These are phyloP conservation scores for Pogonognathellus flavescens DNA, from an alignment of 1,140 invertebrate genomes.

Conservation along the genomic window DNA sequence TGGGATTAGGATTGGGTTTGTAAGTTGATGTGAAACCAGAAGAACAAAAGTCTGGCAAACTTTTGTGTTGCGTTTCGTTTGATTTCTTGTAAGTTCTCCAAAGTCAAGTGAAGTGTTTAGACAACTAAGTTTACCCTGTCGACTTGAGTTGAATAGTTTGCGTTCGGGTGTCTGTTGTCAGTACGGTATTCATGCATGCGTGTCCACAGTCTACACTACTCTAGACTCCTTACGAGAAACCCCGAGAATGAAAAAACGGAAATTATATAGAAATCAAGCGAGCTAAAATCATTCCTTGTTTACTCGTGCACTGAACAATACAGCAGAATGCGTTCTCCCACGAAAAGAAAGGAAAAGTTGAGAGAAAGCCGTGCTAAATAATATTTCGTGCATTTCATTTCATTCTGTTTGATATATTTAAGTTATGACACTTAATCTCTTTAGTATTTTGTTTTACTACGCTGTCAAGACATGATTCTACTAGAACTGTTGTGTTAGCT, in stretches of 20 bases:
- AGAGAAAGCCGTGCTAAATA: no score
- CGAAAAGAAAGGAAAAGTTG: no score
- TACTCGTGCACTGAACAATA: no score
- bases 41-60: constrained; percentile 18
- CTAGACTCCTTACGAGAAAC: neutral
- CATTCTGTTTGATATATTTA: no score
- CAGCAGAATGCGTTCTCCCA: no score
- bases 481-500: no score
- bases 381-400: no score
- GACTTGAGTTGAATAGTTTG: neutral
- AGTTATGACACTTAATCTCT: no score
- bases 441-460: no score
- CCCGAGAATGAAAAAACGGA: constrained; percentile 11
- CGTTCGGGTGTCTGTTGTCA: constrained; percentile 8
- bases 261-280: constrained; percentile 14
- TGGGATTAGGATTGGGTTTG: constrained; percentile 13
- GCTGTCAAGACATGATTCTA: no score
- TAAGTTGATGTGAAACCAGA: constrained; percentile 3
- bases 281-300: neutral
- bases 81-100: constrained; percentile 16
- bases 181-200: neutral
- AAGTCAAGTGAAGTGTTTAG: constrained; percentile 11
- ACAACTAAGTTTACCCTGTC: constrained; percentile 19
- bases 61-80: constrained; percentile 10
- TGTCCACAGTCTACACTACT: neutral